A percentile compares a stretch with the other conserved stretches of the same genome.
Evolutionary conservation across 1,140 invertebrate genomes (phyloP).

Genomic region (Diorhabda elongata): DNA sequence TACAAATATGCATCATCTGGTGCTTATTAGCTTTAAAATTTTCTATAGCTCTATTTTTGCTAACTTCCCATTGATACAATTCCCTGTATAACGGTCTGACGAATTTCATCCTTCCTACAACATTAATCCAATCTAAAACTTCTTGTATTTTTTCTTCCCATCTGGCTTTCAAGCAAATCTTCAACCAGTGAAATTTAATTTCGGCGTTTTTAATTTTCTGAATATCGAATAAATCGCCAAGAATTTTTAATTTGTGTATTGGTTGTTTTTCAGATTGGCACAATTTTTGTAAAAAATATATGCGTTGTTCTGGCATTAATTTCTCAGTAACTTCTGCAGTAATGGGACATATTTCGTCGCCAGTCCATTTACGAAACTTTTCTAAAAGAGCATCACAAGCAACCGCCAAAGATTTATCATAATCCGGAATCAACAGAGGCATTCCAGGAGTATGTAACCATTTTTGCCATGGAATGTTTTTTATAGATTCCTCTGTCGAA

Average conservation of each 20-base stretch:
- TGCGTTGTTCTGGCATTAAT: constrained; percentile 65
- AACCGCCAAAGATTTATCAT: constrained; percentile 66
- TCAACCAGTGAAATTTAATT: constrained; percentile 77
- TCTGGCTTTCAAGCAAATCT: constrained; percentile 68
- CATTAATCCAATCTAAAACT: constrained; percentile 73
- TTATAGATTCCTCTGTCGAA: constrained; percentile 52
- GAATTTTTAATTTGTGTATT: constrained; percentile 54
- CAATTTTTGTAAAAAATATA: constrained; percentile 69
- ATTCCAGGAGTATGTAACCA: constrained; percentile 84
- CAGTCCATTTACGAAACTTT: constrained; percentile 55
- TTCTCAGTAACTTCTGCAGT: constrained; percentile 50
- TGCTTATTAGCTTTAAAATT: constrained; percentile 67
- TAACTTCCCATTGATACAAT: constrained; percentile 74
- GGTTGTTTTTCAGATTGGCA: constrained; percentile 47
- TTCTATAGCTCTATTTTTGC: constrained; percentile 62
- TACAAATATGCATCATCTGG: constrained; percentile 79
- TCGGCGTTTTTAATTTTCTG: constrained; percentile 69
- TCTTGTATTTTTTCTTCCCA: constrained; percentile 62
- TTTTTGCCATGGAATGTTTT: constrained; percentile 74
- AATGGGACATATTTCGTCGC: constrained; percentile 48
- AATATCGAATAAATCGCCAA: constrained; percentile 69
- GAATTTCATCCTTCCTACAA: constrained; percentile 88
- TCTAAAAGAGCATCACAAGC: constrained; percentile 57
- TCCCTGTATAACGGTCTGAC: constrained; percentile 82
- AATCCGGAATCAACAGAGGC: constrained; percentile 81